phyloP scores from a whole-genome alignment of 2,888 invertebrate species.

The Lasioglossum vierecki region DNA sequence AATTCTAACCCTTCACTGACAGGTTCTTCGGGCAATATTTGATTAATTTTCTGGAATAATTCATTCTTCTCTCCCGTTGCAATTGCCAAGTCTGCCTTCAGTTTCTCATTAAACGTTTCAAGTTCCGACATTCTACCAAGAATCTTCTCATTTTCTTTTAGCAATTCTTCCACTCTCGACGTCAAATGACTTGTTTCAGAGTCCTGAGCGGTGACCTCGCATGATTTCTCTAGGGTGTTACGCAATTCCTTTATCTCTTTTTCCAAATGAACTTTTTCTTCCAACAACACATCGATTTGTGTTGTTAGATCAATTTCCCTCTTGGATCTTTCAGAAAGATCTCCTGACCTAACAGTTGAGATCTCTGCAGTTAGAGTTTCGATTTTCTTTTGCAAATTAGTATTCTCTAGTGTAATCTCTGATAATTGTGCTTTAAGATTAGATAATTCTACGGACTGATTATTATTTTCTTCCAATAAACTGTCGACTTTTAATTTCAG shows the following conservation, averaged over 20 bases:
- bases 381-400: slow-evolving; percentile 55
- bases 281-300: slow-evolving; percentile 48
- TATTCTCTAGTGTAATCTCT: slow-evolving; percentile 59
- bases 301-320: slow-evolving; percentile 39
- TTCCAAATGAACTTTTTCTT: slow-evolving; percentile 73
- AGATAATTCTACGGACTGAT: slow-evolving; percentile 71
- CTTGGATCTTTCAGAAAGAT: slow-evolving; percentile 42
- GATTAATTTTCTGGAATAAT: slow-evolving; percentile 88
- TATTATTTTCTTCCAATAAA: slow-evolving; percentile 69
- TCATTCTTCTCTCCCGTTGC: slow-evolving; percentile 87
- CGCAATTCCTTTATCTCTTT: slow-evolving; percentile 69
- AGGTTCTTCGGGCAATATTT: slow-evolving; percentile 82
- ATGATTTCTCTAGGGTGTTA: slow-evolving; percentile 47
- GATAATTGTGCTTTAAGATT: slow-evolving; percentile 67
- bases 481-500: slow-evolving; percentile 54
- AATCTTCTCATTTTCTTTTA: slow-evolving; percentile 73
- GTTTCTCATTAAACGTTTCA: slow-evolving; percentile 72
- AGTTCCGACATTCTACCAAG: slow-evolving; percentile 71
- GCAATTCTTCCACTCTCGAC: slow-evolving; percentile 47
- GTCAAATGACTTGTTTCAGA: slow-evolving; percentile 49
- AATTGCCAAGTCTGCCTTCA: slow-evolving; percentile 44
- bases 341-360: slow-evolving; percentile 61
- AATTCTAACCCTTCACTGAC: slow-evolving; percentile 89
- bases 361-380: slow-evolving; percentile 64
- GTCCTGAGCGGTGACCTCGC: slow-evolving; percentile 24